These are phyloP conservation scores for Nyctibius bracteatus DNA, from an alignment of 2,113 vertebrate species.

Conservation along the genomic window DNA sequence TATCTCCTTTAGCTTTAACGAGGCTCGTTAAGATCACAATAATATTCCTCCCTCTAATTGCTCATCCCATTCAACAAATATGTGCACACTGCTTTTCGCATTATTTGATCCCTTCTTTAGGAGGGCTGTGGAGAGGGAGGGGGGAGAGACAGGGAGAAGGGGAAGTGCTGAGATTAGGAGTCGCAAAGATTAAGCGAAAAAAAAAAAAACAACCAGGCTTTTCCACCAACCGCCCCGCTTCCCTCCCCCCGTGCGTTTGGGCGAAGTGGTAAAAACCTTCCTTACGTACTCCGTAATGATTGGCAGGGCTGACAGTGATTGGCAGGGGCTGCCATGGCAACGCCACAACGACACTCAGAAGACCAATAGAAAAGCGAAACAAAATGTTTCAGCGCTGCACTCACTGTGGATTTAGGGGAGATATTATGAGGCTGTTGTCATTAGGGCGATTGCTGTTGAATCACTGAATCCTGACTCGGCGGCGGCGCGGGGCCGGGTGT, in stretches of 20 bases:
- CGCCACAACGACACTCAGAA: conserved; percentile 96
- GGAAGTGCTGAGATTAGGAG: conserved; percentile 89
- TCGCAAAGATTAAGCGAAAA: conserved; percentile 74
- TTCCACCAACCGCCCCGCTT: conserved; percentile 58
- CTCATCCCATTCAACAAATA: conserved; percentile 91
- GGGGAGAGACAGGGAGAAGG: conserved; percentile 58
- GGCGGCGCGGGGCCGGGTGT: conserved; percentile 70
- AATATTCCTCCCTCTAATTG: conserved; percentile 92
- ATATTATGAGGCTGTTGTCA: conserved; percentile 99
- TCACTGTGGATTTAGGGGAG: conserved; percentile 99
- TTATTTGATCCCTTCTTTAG: conserved; percentile 84
- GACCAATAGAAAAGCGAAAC: conserved; percentile 99
- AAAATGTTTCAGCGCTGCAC: conserved; percentile 99
- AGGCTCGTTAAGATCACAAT: conserved; percentile 89
- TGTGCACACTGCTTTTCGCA: conserved; percentile 82
- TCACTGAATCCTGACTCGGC: conserved; percentile 93
- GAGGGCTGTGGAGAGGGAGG: conserved; percentile 64
- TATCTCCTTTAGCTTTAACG: conserved; percentile 84
- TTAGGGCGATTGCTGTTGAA: conserved; percentile 97
- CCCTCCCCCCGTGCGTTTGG: conserved; percentile 69
- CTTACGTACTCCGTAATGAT: conserved; percentile 99
- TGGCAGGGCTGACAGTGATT: conserved; percentile 99
- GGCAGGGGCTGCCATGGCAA: conserved; percentile 98
- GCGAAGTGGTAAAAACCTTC: conserved; percentile 94
- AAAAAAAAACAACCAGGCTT: conserved; percentile 66